These are phyloP conservation scores for Orestias chungarensis DNA, from an alignment of 2,797 vertebrate species.

Conservation along the genomic window DNA sequence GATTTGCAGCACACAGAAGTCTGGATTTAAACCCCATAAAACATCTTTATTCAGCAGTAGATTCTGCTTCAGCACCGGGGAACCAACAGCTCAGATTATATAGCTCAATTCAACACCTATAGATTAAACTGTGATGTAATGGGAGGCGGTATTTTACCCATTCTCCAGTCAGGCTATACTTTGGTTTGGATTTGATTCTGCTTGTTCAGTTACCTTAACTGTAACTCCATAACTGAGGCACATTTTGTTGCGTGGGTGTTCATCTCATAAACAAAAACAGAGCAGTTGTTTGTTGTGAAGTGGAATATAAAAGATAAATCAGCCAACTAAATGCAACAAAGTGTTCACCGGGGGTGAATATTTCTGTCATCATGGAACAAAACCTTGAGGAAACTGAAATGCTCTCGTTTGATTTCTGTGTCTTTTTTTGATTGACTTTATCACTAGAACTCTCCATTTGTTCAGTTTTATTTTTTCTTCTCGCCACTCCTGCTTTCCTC, in stretches of 20 bases:
- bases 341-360: not conserved
- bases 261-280: too few relatives aligned
- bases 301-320: not conserved
- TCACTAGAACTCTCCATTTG: conserved; percentile 60
- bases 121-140: conserved; percentile 23
- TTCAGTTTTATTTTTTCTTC: conserved; percentile 59
- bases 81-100: conserved; percentile 15
- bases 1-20: conserved; percentile 39
- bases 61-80: not conserved
- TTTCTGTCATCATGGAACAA: conserved; percentile 13
- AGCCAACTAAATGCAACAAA: not conserved
- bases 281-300: not conserved
- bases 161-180: conserved; percentile 21
- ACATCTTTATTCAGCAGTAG: conserved; percentile 21
- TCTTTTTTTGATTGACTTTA: conserved; percentile 33
- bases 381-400: conserved; percentile 19
- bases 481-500: conserved; percentile 36
- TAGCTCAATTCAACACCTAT: conserved; percentile 7
- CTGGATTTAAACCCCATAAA: conserved; percentile 14
- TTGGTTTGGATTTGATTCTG: conserved; percentile 20
- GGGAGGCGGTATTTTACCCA: conserved; percentile 12
- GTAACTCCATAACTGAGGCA: too few relatives aligned
- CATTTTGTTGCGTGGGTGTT: too few relatives aligned
- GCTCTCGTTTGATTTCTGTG: conserved; percentile 42
- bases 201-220: conserved; percentile 27